Conservation (phyloP, 2,888 invertebrate species). For the Lasioglossum leucozonium region DNA sequence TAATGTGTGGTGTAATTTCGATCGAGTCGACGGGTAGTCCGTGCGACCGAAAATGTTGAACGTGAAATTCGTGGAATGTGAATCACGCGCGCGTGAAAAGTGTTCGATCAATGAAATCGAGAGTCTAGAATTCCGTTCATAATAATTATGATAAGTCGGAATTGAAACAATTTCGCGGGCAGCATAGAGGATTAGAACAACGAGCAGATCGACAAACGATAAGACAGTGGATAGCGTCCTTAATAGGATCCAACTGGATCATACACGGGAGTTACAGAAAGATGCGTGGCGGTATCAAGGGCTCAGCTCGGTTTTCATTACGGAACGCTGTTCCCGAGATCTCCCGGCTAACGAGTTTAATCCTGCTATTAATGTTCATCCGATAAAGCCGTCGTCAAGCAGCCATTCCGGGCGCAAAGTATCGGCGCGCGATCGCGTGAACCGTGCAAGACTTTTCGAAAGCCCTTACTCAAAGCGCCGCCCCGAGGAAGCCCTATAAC, state of each 20-base stretch:
- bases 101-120: background rate
- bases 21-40: background rate
- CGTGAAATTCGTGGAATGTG: background rate
- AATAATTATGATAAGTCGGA: background rate
- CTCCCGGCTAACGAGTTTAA: background rate
- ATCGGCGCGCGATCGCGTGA: background rate
- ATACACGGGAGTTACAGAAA: background rate
- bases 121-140: background rate
- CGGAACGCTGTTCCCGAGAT: background rate
- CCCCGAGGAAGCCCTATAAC: constrained; percentile 27
- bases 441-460: background rate
- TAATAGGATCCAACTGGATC: background rate
- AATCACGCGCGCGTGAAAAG: background rate
- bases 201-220: background rate
- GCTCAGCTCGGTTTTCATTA: background rate
- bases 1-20: background rate
- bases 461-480: constrained; percentile 11
- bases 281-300: background rate
- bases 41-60: background rate
- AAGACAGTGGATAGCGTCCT: background rate
- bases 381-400: background rate
- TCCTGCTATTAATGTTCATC: background rate
- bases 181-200: background rate
- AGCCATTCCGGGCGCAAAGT: background rate
- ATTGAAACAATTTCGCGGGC: background rate